A percentile compares a stretch with the other conserved stretches of the same genome.
Evolutionary conservation across 1,140 invertebrate species (phyloP).

Genomic region (Aradophagus sp.): DNA sequence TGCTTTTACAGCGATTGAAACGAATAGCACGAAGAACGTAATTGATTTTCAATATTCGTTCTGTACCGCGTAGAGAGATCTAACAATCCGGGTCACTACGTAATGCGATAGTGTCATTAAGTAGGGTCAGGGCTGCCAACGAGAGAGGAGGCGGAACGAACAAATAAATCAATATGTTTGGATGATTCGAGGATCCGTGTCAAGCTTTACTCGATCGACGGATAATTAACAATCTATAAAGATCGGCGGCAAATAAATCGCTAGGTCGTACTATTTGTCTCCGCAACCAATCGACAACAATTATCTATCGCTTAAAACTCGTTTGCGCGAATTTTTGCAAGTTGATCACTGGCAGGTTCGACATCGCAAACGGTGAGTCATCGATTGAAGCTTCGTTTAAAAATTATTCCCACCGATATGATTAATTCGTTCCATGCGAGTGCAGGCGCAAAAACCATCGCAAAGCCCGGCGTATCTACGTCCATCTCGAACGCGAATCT

Average conservation of each 20-base stretch:
- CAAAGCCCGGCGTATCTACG: too few relatives aligned
- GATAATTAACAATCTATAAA: constrained; percentile 53
- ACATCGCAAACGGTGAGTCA: too few relatives aligned
- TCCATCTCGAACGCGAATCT: too few relatives aligned
- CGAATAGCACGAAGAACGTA: constrained; percentile 25
- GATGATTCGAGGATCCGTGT: constrained; percentile 57
- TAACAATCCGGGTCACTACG: constrained; percentile 54
- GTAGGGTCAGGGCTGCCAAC: constrained; percentile 57
- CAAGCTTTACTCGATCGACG: constrained; percentile 49
- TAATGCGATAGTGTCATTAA: constrained; percentile 56
- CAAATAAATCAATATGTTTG: constrained; percentile 60
- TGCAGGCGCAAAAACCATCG: too few relatives aligned
- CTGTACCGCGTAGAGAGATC: constrained; percentile 41
- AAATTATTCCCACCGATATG: too few relatives aligned
- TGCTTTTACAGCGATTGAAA: constrained; percentile 33
- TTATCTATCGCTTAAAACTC: too few relatives aligned
- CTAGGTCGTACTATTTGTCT: too few relatives aligned
- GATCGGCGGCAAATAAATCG: constrained; percentile 32
- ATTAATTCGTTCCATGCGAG: too few relatives aligned
- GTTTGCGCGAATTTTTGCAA: too few relatives aligned
- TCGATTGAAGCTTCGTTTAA: too few relatives aligned
- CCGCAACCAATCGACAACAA: too few relatives aligned
- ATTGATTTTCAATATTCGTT: constrained; percentile 53
- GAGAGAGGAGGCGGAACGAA: constrained; percentile 48
- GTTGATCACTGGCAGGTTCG: too few relatives aligned